Base-by-base conservation (phyloP, 1,140 invertebrate species). In the Uloborus diversus region DNA sequence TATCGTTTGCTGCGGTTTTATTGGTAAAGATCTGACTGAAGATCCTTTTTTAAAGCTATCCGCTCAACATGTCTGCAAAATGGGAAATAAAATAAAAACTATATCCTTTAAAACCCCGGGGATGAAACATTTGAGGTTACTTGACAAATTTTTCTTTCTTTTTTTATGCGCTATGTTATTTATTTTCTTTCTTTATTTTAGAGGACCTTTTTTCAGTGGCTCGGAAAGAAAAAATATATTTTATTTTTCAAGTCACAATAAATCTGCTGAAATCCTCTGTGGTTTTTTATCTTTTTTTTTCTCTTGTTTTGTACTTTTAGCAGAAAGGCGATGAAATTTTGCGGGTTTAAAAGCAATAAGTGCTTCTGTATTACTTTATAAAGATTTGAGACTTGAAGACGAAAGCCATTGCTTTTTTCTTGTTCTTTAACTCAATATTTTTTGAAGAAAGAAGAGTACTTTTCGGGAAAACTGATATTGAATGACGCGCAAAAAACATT, bases 1-100 rank as follows among this genome's bases (percentile, higher is more conserved):
- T 78, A 78, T 78, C 73, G 73, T 78, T 78, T 78, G 73, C 59
- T 78, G 62, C 73, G 62, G 73, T 78, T 78, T 75, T 78, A 78
- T 78, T 78, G 73, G 73, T 42, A 32, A 33, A 75, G 73, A 78
- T 78, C 73, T 35, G 61, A 65, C 32, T 56, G 42, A 65, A 62
- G 30, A n/a, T n/a, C n/a, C 73, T 78, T 78, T 78, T 78, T 78
- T 78, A 78, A 78, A 78, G 73, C 73, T 51, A 51, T 28, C 65
- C 13, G 28, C 37, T 56, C 51, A 70, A n/a, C 66, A 56, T 51
- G 30, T 7, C 57, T 9, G 20, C n/a, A 33, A n/a, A 42, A 30
- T 17, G 27, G n/a, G 32, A 56, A 33, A 70, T 56, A 4, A 33
- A 57, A 56, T 57, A 20, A 76, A 65, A 78, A 78, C 28, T 78